Base-by-base conservation (phyloP, 2,888 invertebrate genomes). In the Cheilosia grossa region DNA sequence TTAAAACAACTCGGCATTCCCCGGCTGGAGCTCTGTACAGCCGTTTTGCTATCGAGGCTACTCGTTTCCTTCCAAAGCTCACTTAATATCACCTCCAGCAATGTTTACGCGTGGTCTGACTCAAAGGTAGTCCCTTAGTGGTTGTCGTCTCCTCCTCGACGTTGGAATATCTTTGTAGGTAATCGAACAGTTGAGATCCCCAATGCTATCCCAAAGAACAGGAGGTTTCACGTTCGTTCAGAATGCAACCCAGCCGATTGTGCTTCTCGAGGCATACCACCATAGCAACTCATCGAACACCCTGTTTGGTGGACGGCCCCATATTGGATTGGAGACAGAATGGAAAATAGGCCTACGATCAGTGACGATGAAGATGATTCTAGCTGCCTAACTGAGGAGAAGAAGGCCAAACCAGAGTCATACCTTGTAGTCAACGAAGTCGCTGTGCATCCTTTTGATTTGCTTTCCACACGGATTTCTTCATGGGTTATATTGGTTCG, bases 1-100 rank as follows among this genome's bases (percentile, higher is more conserved):
- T 17, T 67, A 10, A 37, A 61, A 17, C 4, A 24, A 17, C 30
- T 72, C 2, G 63, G 61, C 7, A 72, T 72, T 13, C 59, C 53
- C 0, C 33, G 61, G 1, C n/a, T 63, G 10, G 53, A 54, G 30
- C 72, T 61, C 1, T 30, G 30, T 4, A 9, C 5, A 30, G 30
- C 30, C 9, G 30, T 30, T 9, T 9, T 30, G 30, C 9, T 30
- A 4, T 5, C 30, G 7, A 17, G 21, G 3, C 27, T 72, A 9
- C 51, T 72, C 9, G 42, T 72, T 2, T 10, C 61, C 1, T 33
- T 61, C 2, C 69, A 58, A 37, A 30, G n/a, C 1, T 21, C 69
- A 0, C 10, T 67, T 7, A 54, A n/a, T n/a, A n/a, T 37, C 13
- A 42, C 15, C 9, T 67, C 1, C 30, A 54, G 9, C 1, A 10